Evolutionary conservation across 2,888 invertebrate genomes (phyloP), one percentile per base, ranked within the genome.

Genomic region (Ophion obscuratus): DNA sequence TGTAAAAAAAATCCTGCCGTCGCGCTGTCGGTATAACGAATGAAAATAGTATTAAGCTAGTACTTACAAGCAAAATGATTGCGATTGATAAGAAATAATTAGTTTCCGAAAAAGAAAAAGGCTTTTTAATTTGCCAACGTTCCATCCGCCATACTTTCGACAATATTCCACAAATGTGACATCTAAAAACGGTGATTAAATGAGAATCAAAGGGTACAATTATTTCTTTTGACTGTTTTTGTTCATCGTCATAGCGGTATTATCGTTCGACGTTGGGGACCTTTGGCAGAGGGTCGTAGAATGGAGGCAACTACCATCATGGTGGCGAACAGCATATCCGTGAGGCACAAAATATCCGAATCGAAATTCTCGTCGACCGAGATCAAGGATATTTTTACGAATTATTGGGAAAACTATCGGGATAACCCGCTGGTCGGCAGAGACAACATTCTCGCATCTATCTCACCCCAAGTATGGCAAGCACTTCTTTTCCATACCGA

Each of bases 361-460:
- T 90, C 91, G 44, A 89, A 88, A 53, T 91, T 90, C 61, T 92
- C 92, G 6, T 89, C 90, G 6, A 89, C 90, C 14, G 97, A 97
- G 92, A 95, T 97, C 84, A 95, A 95, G 90, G 95, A 96, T 67
- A 96, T 97, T 89, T 97, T 98, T 91, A 93, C 95, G 44, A 95
- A 95, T 67, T 98, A 97, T 94, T 98, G 98, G 98, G 91, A 95
- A 1, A 95, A 95, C 75, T 95, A 97, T 93, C 92, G 94, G 83
- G 92, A 95, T 36, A 95, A 96, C 86, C 97, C 97, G 0, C 94
- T 98, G 87, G 95, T 95, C 84, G 98, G 96, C 0, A 95, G 98
- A 87, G 97, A 98, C 94, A 95, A 96, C 87, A 97, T 98, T 89
- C 92, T 98, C 62, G 95, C 96, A 82, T 97, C 97, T 76, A 96